phyloP scores from a whole-genome alignment of 2,113 vertebrate species.

The Crotalus viridis region DNA sequence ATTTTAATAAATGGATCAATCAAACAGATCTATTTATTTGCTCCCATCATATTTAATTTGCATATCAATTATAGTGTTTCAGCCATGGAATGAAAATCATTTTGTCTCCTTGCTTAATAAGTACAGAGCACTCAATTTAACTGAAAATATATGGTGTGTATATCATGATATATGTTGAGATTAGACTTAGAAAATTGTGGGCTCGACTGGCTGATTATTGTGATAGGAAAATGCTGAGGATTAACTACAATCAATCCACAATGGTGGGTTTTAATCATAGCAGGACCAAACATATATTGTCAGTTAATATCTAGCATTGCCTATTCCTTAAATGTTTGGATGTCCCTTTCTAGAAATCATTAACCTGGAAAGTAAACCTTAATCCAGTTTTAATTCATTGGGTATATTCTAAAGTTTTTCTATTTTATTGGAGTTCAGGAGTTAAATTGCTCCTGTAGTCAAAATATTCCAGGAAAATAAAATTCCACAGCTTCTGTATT shows the following conservation, averaged over 20 bases:
- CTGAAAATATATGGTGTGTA: neutral
- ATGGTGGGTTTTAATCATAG: neutral
- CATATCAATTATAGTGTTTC: neutral
- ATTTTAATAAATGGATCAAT: neutral
- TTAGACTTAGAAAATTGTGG: neutral
- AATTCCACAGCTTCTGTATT: neutral
- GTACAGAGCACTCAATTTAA: neutral
- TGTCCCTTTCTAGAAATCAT: neutral
- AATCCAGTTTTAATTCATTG: neutral
- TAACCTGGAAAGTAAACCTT: neutral
- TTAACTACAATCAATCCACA: neutral
- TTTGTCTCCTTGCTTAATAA: neutral
- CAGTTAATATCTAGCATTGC: neutral
- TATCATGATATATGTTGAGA: neutral
- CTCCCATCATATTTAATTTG: neutral
- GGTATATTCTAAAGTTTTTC: neutral
- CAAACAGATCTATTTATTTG: neutral
- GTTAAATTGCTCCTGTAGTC: neutral
- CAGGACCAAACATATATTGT: neutral
- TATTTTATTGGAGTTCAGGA: neutral
- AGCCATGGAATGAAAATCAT: neutral
- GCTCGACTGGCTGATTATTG: neutral
- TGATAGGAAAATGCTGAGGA: neutral
- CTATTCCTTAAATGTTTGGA: neutral
- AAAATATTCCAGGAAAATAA: neutral